phyloP scores from a whole-genome alignment of 2,797 vertebrate genomes.

The Halcyon chelicuti region DNA sequence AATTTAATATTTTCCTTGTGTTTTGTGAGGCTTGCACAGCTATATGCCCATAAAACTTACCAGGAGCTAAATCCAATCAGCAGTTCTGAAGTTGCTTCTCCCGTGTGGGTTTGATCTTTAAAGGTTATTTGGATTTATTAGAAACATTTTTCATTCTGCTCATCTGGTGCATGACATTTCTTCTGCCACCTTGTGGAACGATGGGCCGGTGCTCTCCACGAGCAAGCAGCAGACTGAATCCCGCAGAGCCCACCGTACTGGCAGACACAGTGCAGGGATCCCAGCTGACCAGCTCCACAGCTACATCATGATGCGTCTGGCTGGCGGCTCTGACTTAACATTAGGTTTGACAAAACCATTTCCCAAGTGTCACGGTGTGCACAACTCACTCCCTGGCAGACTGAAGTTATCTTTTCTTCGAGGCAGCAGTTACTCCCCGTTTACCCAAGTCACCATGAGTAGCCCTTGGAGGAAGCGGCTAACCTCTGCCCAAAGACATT shows the following conservation, averaged over 20 bases:
- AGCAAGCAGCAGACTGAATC: background rate
- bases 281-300: background rate
- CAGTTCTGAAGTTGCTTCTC: slow-evolving; percentile 49
- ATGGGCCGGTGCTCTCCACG: background rate
- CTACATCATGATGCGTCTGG: background rate
- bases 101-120: slow-evolving; percentile 66
- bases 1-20: slow-evolving; percentile 27
- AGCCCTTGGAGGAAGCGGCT: background rate
- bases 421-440: background rate
- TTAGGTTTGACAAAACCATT: background rate
- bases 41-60: slow-evolving; percentile 43
- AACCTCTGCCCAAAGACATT: background rate
- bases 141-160: slow-evolving; percentile 68
- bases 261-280: background rate
- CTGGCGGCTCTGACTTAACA: background rate
- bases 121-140: slow-evolving; percentile 77
- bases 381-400: background rate
- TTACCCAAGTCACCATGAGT: accelerated
- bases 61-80: slow-evolving; percentile 58
- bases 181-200: slow-evolving; percentile 52
- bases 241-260: background rate
- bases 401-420: background rate
- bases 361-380: background rate
- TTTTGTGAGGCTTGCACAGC: slow-evolving; percentile 37
- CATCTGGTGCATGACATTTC: background rate